Evolutionary conservation across 2,888 invertebrate species (phyloP).

Genomic region (Hydropsyche betteni): DNA sequence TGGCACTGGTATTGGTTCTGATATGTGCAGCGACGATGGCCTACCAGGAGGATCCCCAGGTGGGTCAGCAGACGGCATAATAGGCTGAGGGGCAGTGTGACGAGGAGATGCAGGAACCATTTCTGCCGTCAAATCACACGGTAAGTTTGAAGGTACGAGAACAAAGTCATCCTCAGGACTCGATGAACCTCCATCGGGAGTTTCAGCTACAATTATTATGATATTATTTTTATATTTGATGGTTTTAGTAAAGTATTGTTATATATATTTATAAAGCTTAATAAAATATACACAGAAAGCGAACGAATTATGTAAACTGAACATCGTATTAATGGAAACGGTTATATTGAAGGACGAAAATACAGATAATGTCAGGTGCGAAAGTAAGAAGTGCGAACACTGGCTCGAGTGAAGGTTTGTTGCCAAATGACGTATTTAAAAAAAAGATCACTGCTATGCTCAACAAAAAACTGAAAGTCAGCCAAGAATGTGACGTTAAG

Average conservation of each 20-base stretch:
- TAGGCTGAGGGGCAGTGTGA: slow-evolving; percentile 31
- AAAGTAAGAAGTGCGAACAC: too few species aligned
- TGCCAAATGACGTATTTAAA: slow-evolving; percentile 23
- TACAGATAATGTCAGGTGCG: not conserved
- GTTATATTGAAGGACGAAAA: not conserved
- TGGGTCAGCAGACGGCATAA: slow-evolving; percentile 51
- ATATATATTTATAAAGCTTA: not conserved
- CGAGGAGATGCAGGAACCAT: slow-evolving; percentile 36
- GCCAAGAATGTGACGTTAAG: slow-evolving; percentile 22
- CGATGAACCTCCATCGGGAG: slow-evolving; percentile 63
- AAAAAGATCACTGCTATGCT: not conserved
- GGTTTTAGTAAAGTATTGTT: not conserved
- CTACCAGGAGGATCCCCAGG: slow-evolving; percentile 58
- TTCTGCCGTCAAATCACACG: slow-evolving; percentile 69
- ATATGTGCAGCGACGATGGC: slow-evolving; percentile 74
- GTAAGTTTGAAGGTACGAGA: slow-evolving; percentile 76
- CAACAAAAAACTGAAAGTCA: slow-evolving; percentile 15
- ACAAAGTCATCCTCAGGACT: slow-evolving; percentile 87
- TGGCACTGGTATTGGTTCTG: slow-evolving; percentile 82
- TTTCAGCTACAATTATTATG: slow-evolving; percentile 58
- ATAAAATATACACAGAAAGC: not conserved
- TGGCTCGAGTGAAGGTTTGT: not conserved
- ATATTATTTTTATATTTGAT: slow-evolving; percentile 17
- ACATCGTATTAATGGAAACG: not conserved
- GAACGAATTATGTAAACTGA: slow-evolving; percentile 4